Base-by-base conservation (phyloP, 92 coral and sea anemone genomes). In the Actinernus sp. region DNA sequence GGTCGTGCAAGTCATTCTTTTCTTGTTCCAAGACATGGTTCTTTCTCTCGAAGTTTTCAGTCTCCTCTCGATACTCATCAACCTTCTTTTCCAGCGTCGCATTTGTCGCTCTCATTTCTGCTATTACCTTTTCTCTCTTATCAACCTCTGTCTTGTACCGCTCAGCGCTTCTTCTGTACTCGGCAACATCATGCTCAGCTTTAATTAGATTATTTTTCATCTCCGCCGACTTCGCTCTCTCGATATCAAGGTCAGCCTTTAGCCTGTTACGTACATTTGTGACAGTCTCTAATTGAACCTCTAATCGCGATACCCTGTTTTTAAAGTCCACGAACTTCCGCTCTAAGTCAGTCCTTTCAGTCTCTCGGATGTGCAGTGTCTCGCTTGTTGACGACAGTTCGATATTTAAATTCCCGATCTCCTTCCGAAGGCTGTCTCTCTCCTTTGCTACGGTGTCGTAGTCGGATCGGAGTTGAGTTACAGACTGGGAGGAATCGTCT, bases 141-240 rank as follows among this genome's bases (percentile, higher is more conserved):
- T 82, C 97, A 2, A 95, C 63, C 26, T 95, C 97, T 23, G 78
- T 84, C 29, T 68, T 95, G 3, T 85, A 79, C 26, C 99, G 88
- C 26, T 95, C 92, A 27, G 81, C 65, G 67, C 31, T 78, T 41
- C 97, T 74, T 32, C 76, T 81, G 29, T 81, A 68, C 57, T 90
- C 97, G 19, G 74, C 68, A 23, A 84, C 68, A 52, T 95, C 99
- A 38, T 82, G 86, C 52, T 91, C 87, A 7, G 82, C 62, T 33
- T 75, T 85, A 71, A 87, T 81, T 34, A 84, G 44, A 40, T 87
- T 92, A 49, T 78, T 84, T 65, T 84, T 91, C 36, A 71, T 34
- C 63, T 90, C 93, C 5, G 65, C 58, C 0, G 71, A 58, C 34
- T 65, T 90, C 61, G 44, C 58, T 52, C 72, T 88, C 63, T 95